Conservation (phyloP, 2,797 vertebrate genomes). For the Iguana delicatissima region DNA sequence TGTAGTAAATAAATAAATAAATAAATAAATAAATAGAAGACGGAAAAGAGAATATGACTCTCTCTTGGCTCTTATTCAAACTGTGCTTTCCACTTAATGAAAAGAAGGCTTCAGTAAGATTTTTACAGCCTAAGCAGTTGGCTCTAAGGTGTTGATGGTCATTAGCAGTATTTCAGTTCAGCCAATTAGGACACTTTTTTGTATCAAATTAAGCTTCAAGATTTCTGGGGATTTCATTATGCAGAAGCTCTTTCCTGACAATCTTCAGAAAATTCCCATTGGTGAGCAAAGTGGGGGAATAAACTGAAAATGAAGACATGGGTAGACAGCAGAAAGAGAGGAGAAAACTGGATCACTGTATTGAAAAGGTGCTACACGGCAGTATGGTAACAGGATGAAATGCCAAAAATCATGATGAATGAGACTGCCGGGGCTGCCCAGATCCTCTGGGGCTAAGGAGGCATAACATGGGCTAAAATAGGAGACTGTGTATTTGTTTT, state of each 20-base stretch:
- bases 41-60: constrained; percentile 48
- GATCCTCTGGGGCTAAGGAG: background rate
- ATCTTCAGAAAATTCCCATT: constrained; percentile 49
- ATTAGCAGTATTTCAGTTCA: constrained; percentile 57
- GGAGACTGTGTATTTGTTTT: background rate
- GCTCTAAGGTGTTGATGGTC: constrained; percentile 63
- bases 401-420: background rate
- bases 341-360: background rate
- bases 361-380: constrained; percentile 2
- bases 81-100: constrained; percentile 55
- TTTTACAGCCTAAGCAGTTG: constrained; percentile 61
- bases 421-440: accelerated
- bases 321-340: background rate
- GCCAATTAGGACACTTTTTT: constrained; percentile 68
- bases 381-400: constrained; percentile 16
- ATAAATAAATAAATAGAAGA: constrained; percentile 52
- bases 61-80: constrained; percentile 51
- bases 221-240: constrained; percentile 39
- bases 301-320: constrained; percentile 16
- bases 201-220: constrained; percentile 57
- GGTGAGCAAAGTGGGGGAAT: constrained; percentile 39
- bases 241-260: constrained; percentile 50
- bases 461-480: background rate
- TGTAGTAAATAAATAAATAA: constrained; percentile 48
- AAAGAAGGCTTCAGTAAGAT: constrained; percentile 45